These are phyloP conservation scores for Orycteropus afer DNA, from an alignment of 2,113 vertebrate species.

Conservation along the genomic window DNA sequence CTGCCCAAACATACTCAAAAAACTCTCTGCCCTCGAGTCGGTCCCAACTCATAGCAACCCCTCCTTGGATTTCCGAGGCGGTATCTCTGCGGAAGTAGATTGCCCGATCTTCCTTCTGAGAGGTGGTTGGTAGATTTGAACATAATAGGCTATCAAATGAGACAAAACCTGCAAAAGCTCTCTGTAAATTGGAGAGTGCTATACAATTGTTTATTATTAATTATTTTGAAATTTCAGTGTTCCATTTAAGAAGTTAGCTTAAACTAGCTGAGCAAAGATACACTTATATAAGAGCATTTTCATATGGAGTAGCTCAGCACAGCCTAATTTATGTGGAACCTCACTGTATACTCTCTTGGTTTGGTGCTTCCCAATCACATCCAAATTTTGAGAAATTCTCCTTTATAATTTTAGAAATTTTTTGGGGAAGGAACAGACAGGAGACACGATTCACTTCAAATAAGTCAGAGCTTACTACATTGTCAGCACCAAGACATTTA, in stretches of 20 bases:
- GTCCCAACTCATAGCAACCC: no score
- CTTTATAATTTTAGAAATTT: constrained; percentile 32
- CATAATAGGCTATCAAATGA: constrained; percentile 15
- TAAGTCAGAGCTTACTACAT: constrained; percentile 36
- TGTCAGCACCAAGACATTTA: background rate
- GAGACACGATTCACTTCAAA: background rate
- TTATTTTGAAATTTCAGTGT: constrained; percentile 13
- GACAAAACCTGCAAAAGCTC: background rate
- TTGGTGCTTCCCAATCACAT: background rate
- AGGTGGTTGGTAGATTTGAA: no score
- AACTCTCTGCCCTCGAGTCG: no score
- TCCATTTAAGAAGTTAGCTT: constrained; percentile 22
- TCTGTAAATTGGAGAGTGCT: constrained; percentile 3
- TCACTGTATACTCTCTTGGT: background rate
- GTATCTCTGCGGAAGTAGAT: no score
- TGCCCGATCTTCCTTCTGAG: no score
- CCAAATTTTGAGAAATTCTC: background rate
- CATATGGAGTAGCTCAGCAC: background rate
- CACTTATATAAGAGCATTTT: background rate
- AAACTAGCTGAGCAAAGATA: constrained; percentile 43
- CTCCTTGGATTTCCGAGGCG: no score
- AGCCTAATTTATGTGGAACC: background rate
- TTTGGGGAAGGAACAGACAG: background rate
- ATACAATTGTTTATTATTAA: constrained; percentile 40
- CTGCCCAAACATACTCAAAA: background rate